Evolutionary conservation across 2,797 vertebrate genomes (phyloP).

Genomic region (Myotis findleyi): DNA sequence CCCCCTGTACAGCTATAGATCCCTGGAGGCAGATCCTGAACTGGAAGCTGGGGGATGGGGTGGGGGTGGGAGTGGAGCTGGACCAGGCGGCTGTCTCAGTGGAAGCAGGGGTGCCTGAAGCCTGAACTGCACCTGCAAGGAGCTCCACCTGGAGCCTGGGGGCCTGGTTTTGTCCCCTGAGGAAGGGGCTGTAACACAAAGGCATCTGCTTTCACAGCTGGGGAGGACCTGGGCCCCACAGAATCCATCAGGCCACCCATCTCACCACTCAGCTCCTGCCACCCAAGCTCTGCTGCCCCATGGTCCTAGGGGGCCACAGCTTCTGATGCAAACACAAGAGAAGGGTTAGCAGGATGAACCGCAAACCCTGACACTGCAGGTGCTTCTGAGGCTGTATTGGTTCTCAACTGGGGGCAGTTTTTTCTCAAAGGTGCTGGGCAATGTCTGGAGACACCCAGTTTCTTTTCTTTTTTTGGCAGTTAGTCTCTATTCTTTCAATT

Average conservation of each 20-base stretch:
- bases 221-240: no score
- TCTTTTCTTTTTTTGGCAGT: no score
- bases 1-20: background rate
- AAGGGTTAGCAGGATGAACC: background rate
- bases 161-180: fast-evolving
- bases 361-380: background rate
- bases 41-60: fast-evolving
- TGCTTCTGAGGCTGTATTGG: background rate
- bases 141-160: background rate
- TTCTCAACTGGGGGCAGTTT: background rate
- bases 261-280: background rate
- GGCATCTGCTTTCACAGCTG: background rate
- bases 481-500: no score
- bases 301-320: background rate
- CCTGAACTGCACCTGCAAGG: no score
- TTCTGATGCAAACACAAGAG: background rate
- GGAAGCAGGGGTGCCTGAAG: no score
- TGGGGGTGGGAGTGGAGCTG: background rate
- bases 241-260: fast-evolving
- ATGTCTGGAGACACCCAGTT: background rate
- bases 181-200: background rate
- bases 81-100: background rate
- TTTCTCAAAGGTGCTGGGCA: background rate
- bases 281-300: background rate
- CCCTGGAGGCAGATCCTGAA: background rate